A percentile compares a stretch with the other conserved stretches of the same genome.
These are phyloP conservation scores for Galago senegalensis DNA, from an alignment of 2,797 vertebrate genomes.

Conservation along the genomic window DNA sequence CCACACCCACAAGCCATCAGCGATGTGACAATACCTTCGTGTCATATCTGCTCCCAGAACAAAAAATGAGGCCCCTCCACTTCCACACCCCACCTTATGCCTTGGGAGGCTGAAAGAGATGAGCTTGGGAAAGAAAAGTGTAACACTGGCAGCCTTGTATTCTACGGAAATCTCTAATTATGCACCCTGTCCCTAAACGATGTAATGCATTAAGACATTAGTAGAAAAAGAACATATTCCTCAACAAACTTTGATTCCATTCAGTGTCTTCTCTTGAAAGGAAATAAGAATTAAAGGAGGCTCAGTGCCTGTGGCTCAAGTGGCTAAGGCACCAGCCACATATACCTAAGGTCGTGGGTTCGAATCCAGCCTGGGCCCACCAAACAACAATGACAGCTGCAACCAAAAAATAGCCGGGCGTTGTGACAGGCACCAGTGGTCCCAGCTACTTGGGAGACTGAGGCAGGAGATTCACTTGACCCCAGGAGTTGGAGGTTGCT, in stretches of 20 bases:
- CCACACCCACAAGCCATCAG: background rate
- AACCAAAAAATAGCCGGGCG: too few relatives aligned
- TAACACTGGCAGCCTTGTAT: background rate
- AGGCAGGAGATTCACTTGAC: too few relatives aligned
- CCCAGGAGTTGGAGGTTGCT: too few relatives aligned
- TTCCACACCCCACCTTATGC: background rate
- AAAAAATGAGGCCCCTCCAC: background rate
- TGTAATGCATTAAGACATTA: background rate
- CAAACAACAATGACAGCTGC: too few relatives aligned
- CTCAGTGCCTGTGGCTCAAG: too few relatives aligned
- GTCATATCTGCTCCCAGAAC: background rate
- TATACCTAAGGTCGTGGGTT: too few relatives aligned
- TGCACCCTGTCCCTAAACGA: background rate
- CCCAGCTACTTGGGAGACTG: too few relatives aligned
- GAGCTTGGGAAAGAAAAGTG: background rate
- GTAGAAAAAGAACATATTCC: background rate
- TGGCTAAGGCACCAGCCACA: too few relatives aligned
- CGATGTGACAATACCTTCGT: background rate
- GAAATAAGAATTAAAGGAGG: background rate
- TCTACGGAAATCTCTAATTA: background rate
- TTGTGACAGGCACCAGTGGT: too few relatives aligned
- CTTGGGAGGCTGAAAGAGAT: background rate
- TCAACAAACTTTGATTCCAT: background rate
- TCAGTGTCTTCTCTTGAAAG: background rate
- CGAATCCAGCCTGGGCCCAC: too few relatives aligned